Conservation (phyloP, 2,113 vertebrate species). For the Lipotes vexillifer region DNA sequence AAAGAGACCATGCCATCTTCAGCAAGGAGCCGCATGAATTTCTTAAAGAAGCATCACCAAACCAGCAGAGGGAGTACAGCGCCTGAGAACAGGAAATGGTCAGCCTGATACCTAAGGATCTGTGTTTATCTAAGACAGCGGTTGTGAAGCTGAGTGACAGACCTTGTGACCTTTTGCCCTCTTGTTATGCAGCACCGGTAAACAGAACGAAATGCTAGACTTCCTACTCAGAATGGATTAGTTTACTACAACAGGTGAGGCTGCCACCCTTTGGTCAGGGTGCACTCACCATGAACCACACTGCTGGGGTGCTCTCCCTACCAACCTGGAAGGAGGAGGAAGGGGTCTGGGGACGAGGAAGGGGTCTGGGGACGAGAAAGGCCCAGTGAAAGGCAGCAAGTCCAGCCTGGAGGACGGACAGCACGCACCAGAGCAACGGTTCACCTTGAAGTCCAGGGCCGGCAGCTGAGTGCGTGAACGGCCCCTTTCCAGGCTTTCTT, state of each 20-base stretch:
- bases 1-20: accelerated
- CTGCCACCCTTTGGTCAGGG: too few relatives aligned
- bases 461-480: neutral
- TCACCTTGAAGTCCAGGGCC: neutral
- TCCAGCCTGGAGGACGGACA: neutral
- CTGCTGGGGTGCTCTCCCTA: accelerated
- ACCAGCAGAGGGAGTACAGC: conserved; percentile 15
- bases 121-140: neutral
- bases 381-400: neutral
- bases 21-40: accelerated
- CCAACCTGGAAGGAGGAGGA: neutral
- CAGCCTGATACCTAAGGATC: too few relatives aligned
- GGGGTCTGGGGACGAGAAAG: neutral
- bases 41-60: accelerated
- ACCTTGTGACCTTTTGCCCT: neutral
- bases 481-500: conserved; percentile 37
- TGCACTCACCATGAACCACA: neutral
- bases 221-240: neutral
- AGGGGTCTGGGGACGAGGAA: neutral
- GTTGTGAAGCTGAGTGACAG: neutral
- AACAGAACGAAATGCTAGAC: neutral
- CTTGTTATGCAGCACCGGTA: neutral
- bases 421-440: neutral
- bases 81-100: neutral
- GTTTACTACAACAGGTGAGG: neutral